Base-by-base conservation (phyloP, 2,888 invertebrate genomes). In the Beris morrisii region DNA sequence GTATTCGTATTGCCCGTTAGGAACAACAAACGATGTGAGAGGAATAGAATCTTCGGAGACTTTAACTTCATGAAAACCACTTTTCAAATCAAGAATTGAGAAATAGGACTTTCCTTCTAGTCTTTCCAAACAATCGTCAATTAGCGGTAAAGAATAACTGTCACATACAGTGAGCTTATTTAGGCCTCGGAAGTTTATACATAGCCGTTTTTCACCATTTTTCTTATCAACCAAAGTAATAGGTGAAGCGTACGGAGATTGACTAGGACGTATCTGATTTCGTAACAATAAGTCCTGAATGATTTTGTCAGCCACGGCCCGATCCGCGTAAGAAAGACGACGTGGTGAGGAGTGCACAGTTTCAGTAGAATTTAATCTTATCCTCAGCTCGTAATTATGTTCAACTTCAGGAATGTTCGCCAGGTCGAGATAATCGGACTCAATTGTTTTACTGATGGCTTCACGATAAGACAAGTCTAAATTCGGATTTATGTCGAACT, bases 61-160 rank as follows among this genome's bases (percentile, higher is more conserved):
- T 3, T 50, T 56, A 1, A 72, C 63, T 38, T 73, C 72, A 58
- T 71, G 65, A 56, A 73, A 73, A 4, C 72, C 73, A 57, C 69
- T 71, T 48, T 38, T 58, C n/a, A 72, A 22, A 63, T 72, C 73
- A 9, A 72, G 63, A 13, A 67, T 11, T 6, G 69, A 56, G 58
- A 72, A 74, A 64, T 68, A 69, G 28, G 52, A 56, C 55, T 73
- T 73, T 6, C 66, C 68, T 12, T 50, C 30, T 28, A 72, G 54
- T 4, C 45, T 43, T 55, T 70, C 69, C 12, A 71, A 43, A 30
- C 48, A 44, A 59, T 71, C 69, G 11, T n/a, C n/a, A n/a, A n/a
- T n/a, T n/a, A n/a, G n/a, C n/a, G n/a, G n/a, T 71, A 32, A 7
- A 5, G 32, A 7, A 32, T 5, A 32, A 32, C 32, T 5, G 7